phyloP scores from a whole-genome alignment of 2,113 vertebrate species.

The Heteronetta atricapilla region DNA sequence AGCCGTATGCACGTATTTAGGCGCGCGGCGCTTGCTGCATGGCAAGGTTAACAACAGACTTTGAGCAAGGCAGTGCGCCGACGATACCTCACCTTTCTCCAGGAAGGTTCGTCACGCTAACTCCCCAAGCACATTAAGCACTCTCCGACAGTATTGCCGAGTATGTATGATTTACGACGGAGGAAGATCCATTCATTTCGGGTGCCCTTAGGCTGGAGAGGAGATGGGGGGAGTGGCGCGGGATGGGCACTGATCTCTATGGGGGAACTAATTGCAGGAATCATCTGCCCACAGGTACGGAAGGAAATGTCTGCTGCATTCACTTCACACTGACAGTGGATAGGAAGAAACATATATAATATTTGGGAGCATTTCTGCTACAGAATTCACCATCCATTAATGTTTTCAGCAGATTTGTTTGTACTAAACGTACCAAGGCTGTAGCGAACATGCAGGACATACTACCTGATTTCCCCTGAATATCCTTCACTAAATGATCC shows the following conservation, averaged over 20 bases:
- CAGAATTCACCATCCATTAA: neutral
- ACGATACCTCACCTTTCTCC: neutral
- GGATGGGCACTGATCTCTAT: neutral
- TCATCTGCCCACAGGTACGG: neutral
- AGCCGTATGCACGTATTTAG: neutral
- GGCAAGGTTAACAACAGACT: constrained; percentile 4
- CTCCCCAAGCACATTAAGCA: constrained; percentile 35
- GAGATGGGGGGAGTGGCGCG: neutral
- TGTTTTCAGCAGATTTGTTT: neutral
- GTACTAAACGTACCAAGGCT: neutral
- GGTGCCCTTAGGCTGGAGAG: constrained; percentile 15
- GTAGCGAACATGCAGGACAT: neutral
- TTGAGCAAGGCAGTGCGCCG: neutral
- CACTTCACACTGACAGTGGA: neutral
- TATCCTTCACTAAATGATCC: constrained; percentile 27
- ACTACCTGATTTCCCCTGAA: constrained; percentile 20
- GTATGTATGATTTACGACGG: constrained; percentile 30
- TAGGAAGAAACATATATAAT: neutral
- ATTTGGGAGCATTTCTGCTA: neutral
- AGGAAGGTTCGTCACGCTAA: constrained; percentile 32
- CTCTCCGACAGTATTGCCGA: constrained; percentile 35
- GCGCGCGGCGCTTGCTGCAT: neutral
- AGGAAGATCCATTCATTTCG: neutral
- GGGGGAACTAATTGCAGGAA: constrained; percentile 42
- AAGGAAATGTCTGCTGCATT: neutral